Conservation (phyloP, 2,888 invertebrate genomes). For the Eupithecia inturbata region DNA sequence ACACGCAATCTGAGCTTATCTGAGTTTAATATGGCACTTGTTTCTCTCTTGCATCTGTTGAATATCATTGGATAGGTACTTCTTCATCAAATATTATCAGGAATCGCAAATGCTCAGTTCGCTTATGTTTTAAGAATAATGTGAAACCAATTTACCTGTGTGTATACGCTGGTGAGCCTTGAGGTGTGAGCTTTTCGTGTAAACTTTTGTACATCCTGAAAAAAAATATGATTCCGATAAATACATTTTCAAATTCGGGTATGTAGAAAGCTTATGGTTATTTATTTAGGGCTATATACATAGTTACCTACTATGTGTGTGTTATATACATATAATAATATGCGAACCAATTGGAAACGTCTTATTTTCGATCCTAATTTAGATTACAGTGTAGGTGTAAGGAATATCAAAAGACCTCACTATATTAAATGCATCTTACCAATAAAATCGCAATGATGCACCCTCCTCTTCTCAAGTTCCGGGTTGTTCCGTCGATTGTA, state of each 20-base stretch:
- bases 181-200: conserved; percentile 98
- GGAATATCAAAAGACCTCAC: not conserved
- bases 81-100: not conserved
- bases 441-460: conserved; percentile 98
- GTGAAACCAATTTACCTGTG: conserved; percentile 89
- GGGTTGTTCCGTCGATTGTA: conserved; percentile 98
- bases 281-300: not conserved
- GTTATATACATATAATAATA: too few relatives aligned
- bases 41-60: conserved; percentile 13
- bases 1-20: not conserved
- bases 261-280: not conserved
- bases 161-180: conserved; percentile 99
- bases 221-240: conserved; percentile 25
- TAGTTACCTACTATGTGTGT: not conserved
- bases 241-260: not conserved
- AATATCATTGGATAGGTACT: not conserved
- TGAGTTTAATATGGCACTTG: conserved; percentile 1
- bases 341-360: not conserved
- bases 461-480: conserved; percentile 96
- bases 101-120: conserved; percentile 11
- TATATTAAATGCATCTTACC: conserved; percentile 79
- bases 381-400: not conserved
- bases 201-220: conserved; percentile 97
- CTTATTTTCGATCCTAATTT: not conserved
- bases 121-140: conserved; percentile 12